Base-by-base conservation (phyloP, 1,140 invertebrate genomes). In the Gryllus bimaculatus region DNA sequence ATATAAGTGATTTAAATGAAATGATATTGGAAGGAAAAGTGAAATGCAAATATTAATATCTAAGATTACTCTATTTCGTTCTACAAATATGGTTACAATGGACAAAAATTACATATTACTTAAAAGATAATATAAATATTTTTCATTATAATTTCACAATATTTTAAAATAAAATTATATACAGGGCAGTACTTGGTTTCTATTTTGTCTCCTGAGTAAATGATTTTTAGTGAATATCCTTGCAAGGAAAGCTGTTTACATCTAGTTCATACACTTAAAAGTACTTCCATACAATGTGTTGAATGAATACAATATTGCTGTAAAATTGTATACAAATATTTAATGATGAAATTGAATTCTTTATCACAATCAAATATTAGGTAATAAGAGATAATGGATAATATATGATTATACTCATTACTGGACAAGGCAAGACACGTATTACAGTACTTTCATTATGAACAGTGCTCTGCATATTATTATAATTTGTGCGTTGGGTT, bases 101-200 rank as follows among this genome's bases (percentile, higher is more conserved):
- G 54, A 66, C 54, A 66, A 66, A 66, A 66, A 18, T 66, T 66
- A 66, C 54, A 66, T 66, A 66, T 66, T 18, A 66, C 54, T 66
- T 66, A 66, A 66, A 66, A 66, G 54, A 66, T 66, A 66, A 66
- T 66, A 66, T 66, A 66, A 66, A 66, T 66, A 66, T 66, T 66
- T 66, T 66, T 18, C 54, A 13, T 18, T 66, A 13, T 13, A 66
- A 13, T 66, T 66, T 18, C 18, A 18, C 10, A 66, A 66, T 66
- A 66, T 66, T 66, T 66, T 66, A 66, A 66, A 66, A 66, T 66
- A 66, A 66, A 66, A 66, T 66, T 66, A 66, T 66, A 18, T 66
- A 66, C 54, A 66, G 54, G 54, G 54, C 54, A 66, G 54, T 66
- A 66, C 54, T 66, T 18, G 54, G 10, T 66, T 66, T 66, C 18